Evolutionary conservation across 1,140 invertebrate genomes (phyloP).

Genomic region (Onthophagus taurus): DNA sequence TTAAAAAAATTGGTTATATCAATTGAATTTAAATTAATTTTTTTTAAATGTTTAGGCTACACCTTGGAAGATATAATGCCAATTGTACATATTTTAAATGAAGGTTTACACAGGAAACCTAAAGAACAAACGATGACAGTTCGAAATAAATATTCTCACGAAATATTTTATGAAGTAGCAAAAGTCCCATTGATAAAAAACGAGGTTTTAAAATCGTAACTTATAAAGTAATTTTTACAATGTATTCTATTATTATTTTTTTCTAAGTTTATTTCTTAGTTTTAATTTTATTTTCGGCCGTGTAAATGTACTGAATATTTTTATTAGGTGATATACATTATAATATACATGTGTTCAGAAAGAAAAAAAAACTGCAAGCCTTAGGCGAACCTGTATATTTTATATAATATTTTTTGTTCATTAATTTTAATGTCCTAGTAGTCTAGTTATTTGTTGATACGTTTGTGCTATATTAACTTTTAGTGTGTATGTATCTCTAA

Average conservation of each 20-base stretch:
- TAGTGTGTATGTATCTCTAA: too few relatives aligned
- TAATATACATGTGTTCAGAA: too few relatives aligned
- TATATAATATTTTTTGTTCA: too few relatives aligned
- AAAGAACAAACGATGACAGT: constrained; percentile 74
- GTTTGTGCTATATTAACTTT: too few relatives aligned
- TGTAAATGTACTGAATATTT: too few relatives aligned
- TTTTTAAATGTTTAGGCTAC: constrained; percentile 44
- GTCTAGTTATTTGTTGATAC: too few relatives aligned
- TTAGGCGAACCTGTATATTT: too few relatives aligned
- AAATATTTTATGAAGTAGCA: constrained; percentile 81
- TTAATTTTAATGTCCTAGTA: too few relatives aligned
- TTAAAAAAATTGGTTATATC: constrained; percentile 26
- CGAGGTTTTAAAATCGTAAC: constrained; percentile 21
- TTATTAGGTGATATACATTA: too few relatives aligned
- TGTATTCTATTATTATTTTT: constrained; percentile 6
- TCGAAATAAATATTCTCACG: constrained; percentile 89
- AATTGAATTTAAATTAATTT: constrained; percentile 4
- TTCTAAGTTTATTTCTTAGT: too few relatives aligned
- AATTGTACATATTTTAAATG: constrained; percentile 64
- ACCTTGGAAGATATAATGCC: constrained; percentile 62
- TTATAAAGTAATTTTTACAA: constrained; percentile 5
- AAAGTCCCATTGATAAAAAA: constrained; percentile 52
- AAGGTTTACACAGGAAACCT: constrained; percentile 62
- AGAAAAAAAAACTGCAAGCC: too few relatives aligned
- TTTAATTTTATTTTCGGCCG: neutral